Evolutionary conservation across 2,113 vertebrate genomes (phyloP).

Genomic region (human): DNA sequence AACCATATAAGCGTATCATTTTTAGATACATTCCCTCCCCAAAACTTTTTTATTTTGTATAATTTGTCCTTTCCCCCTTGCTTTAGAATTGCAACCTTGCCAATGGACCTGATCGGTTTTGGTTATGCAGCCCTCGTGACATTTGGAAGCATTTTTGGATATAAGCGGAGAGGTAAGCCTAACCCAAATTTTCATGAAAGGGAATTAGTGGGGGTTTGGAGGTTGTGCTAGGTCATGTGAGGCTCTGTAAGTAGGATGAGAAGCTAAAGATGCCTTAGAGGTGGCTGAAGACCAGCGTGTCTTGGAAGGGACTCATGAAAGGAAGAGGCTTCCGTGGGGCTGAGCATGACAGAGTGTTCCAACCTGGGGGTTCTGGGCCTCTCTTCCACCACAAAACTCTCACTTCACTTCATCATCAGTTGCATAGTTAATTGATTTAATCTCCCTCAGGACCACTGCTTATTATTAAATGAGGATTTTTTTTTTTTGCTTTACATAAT

Average conservation of each 20-base stretch:
- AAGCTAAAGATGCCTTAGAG: neutral
- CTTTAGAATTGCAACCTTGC: conserved; percentile 78
- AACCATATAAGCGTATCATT: no score
- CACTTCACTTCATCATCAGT: neutral
- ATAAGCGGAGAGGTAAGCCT: conserved; percentile 91
- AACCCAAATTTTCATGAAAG: neutral
- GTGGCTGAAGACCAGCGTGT: neutral
- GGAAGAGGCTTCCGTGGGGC: fast-evolving
- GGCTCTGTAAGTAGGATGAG: neutral
- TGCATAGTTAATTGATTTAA: neutral
- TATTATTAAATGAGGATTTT: neutral
- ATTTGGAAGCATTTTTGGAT: conserved; percentile 91
- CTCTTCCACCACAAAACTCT: neutral
- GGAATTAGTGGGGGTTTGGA: neutral
- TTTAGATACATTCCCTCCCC: neutral
- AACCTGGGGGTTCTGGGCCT: neutral
- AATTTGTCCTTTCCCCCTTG: neutral
- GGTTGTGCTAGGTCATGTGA: neutral
- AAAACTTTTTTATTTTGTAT: neutral
- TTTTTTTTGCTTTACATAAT: neutral
- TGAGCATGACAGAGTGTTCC: neutral
- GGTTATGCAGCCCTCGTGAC: conserved; percentile 89
- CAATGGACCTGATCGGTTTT: conserved; percentile 94
- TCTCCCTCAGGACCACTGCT: neutral
- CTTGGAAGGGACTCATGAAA: neutral